Evolutionary conservation across 1,140 invertebrate species (phyloP).

Genomic region (Muscidifurax raptorellus): DNA sequence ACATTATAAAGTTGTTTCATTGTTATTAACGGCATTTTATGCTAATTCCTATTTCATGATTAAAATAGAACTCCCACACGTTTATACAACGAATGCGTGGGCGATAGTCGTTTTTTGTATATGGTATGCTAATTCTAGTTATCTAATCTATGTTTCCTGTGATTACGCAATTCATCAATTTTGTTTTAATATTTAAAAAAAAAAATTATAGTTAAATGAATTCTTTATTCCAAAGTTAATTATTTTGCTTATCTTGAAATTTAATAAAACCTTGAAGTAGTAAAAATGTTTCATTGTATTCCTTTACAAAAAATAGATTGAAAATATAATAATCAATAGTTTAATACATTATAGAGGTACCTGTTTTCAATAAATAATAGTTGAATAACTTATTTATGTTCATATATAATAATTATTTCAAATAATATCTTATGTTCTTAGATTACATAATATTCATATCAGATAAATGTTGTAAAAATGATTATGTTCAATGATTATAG

Average conservation of each 20-base stretch:
- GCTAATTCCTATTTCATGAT: not conserved
- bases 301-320: too few species aligned
- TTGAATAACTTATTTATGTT: too few species aligned
- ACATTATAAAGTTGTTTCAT: not conserved
- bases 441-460: not conserved
- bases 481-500: not conserved
- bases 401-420: not conserved
- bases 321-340: too few species aligned
- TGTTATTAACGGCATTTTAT: not conserved
- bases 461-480: constrained; percentile 32
- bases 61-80: not conserved
- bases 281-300: too few species aligned
- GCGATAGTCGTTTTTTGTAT: not conserved
- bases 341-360: too few species aligned
- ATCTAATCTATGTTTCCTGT: too few species aligned
- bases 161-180: not conserved
- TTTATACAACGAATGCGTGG: not conserved
- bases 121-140: not conserved
- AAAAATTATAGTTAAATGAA: too few species aligned
- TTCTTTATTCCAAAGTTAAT: too few species aligned
- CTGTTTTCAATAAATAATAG: too few species aligned
- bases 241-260: too few species aligned
- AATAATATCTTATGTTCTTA: not conserved
- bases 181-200: too few species aligned
- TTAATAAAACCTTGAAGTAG: too few species aligned